Percentiles rank a stretch among this genome's conserved stretches.
phyloP scores from a whole-genome alignment of 2,797 vertebrate genomes.

The Taenioides sp. region DNA sequence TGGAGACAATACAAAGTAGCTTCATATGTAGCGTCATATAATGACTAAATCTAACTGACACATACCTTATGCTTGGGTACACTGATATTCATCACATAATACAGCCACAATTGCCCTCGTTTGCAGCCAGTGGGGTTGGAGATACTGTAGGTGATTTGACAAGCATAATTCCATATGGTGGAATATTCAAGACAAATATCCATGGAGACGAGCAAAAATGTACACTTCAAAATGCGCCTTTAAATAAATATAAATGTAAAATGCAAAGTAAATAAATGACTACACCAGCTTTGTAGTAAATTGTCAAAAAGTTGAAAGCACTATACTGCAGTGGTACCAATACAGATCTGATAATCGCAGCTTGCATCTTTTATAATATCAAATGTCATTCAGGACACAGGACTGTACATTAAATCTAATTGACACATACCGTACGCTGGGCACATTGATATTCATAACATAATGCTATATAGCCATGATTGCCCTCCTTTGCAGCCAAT shows the following conservation, averaged over 20 bases:
- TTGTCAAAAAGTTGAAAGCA: not conserved
- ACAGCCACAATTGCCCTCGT: too few relatives aligned
- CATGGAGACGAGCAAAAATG: too few relatives aligned
- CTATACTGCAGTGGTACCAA: not conserved
- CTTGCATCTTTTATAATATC: not conserved
- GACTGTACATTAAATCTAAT: constrained; percentile 8
- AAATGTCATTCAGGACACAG: constrained; percentile 5
- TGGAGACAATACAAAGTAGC: too few relatives aligned
- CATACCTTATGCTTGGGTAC: too few relatives aligned
- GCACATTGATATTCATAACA: constrained; percentile 17
- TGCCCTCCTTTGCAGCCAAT: constrained; percentile 16
- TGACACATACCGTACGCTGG: not conserved
- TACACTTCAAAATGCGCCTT: too few relatives aligned
- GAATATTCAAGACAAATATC: too few relatives aligned
- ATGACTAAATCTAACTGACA: too few relatives aligned
- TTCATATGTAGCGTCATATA: too few relatives aligned
- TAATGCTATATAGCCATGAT: not conserved
- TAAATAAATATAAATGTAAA: not conserved
- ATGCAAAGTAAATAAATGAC: not conserved
- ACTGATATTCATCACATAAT: too few relatives aligned
- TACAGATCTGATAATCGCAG: not conserved
- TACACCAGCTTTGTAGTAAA: not conserved
- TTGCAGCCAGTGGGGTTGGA: too few relatives aligned
- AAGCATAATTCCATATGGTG: too few relatives aligned
- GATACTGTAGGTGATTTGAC: too few relatives aligned